These are phyloP conservation scores for Keiferia lycopersicella DNA, from an alignment of 2,888 invertebrate genomes.

Conservation along the genomic window DNA sequence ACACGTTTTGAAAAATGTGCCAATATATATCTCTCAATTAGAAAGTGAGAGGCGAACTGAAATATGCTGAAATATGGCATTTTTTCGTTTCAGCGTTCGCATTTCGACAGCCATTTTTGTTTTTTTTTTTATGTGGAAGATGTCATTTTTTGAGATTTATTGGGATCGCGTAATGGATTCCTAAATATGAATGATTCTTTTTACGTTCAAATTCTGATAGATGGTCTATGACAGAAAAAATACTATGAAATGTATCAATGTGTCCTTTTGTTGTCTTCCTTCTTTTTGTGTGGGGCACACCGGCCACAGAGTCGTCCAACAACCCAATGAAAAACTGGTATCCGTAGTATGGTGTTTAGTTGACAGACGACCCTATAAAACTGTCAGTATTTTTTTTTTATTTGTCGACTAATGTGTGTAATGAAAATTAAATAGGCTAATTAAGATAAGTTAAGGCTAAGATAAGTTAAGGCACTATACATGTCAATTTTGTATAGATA, in stretches of 20 bases:
- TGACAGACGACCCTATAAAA: too few species aligned
- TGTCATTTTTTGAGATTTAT: constrained; percentile 37
- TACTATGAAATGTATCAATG: too few species aligned
- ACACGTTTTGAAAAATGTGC: constrained; percentile 55
- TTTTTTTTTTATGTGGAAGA: constrained; percentile 17
- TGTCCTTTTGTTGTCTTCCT: too few species aligned
- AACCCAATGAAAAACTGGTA: neutral
- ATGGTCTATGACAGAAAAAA: neutral
- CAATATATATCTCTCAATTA: constrained; percentile 71
- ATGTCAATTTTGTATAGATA: too few species aligned
- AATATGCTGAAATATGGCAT: constrained; percentile 48
- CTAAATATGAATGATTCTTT: constrained; percentile 34
- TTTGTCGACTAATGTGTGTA: too few species aligned
- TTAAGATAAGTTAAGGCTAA: too few species aligned
- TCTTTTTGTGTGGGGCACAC: neutral
- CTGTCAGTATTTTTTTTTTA: too few species aligned
- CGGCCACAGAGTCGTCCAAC: neutral
- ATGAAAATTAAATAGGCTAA: too few species aligned
- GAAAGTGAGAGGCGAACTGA: constrained; percentile 44
- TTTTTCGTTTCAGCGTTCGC: constrained; percentile 43
- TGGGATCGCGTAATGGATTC: constrained; percentile 37
- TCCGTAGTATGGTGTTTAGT: too few species aligned
- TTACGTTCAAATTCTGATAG: constrained; percentile 19
- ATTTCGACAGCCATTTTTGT: constrained; percentile 30
- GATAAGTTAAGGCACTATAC: too few species aligned